Percentiles rank a stretch among this genome's conserved stretches.
Conservation (phyloP, 2,113 vertebrate genomes). For the Eclectus roratus region DNA sequence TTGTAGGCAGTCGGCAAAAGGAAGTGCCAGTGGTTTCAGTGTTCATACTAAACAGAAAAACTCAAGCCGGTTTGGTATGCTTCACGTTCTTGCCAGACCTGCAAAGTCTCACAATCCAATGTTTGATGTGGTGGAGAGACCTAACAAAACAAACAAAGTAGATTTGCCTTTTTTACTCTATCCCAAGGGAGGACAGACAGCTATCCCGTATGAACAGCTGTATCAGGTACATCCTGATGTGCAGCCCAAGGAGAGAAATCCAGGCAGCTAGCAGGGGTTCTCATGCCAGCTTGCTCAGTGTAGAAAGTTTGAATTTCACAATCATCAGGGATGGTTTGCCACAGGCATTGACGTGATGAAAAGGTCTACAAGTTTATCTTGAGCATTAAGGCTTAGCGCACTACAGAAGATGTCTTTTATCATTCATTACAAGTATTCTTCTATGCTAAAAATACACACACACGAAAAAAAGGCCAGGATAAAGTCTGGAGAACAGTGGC, state of each 20-base stretch:
- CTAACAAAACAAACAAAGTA: not conserved
- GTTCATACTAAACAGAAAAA: not conserved
- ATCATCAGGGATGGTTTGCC: not conserved
- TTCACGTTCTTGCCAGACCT: not conserved
- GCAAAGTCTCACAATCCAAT: not conserved
- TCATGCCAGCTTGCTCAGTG: not conserved
- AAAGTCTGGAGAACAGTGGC: not conserved
- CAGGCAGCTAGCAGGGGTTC: not conserved
- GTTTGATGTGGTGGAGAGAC: not conserved
- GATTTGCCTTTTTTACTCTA: not conserved
- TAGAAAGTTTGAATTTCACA: not conserved
- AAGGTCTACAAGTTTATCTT: not conserved
- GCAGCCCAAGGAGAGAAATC: not conserved
- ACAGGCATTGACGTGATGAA: not conserved
- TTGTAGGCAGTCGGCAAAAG: not conserved
- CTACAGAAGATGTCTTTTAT: not conserved
- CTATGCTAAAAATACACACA: not conserved
- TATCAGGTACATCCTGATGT: not conserved
- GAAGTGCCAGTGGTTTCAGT: not conserved
- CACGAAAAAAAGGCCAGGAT: not conserved
- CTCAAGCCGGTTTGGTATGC: not conserved
- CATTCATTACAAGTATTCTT: not conserved
- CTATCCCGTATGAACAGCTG: accelerated
- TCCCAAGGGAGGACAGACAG: not conserved
- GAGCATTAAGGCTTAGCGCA: not conserved